Conservation (phyloP, 2,113 vertebrate genomes). For the Callospermophilus lateralis region DNA sequence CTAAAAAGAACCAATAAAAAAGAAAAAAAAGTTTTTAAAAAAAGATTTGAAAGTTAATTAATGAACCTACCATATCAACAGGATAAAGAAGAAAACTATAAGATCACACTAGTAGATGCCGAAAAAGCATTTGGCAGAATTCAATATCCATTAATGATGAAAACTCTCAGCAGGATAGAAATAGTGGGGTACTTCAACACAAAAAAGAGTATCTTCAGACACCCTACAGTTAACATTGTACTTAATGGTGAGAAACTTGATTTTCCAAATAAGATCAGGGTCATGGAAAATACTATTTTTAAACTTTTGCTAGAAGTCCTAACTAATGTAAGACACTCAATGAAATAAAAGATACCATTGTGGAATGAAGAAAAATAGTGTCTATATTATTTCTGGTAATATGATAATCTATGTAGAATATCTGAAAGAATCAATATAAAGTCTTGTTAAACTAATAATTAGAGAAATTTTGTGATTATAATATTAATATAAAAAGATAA, state of each 20-base stretch:
- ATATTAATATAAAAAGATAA: background rate
- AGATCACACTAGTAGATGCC: background rate
- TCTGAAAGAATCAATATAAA: background rate
- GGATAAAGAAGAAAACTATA: background rate
- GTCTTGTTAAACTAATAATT: background rate
- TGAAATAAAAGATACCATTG: background rate
- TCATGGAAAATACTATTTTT: background rate
- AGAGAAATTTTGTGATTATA: background rate
- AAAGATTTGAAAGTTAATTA: background rate
- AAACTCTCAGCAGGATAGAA: background rate
- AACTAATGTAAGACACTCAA: background rate
- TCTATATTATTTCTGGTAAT: no score
- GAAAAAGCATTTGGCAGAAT: background rate
- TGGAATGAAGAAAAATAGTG: background rate
- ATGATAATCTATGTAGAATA: background rate
- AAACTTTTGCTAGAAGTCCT: background rate
- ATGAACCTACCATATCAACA: background rate
- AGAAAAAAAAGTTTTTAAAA: no score
- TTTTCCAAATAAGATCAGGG: background rate
- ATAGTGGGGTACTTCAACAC: no score
- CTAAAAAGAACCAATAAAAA: no score
- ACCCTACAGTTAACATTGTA: background rate
- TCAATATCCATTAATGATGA: background rate
- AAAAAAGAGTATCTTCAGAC: background rate
- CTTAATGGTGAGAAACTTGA: background rate